These are phyloP conservation scores for Trissolcus basalis DNA, from an alignment of 1,140 invertebrate genomes.

Conservation along the genomic window DNA sequence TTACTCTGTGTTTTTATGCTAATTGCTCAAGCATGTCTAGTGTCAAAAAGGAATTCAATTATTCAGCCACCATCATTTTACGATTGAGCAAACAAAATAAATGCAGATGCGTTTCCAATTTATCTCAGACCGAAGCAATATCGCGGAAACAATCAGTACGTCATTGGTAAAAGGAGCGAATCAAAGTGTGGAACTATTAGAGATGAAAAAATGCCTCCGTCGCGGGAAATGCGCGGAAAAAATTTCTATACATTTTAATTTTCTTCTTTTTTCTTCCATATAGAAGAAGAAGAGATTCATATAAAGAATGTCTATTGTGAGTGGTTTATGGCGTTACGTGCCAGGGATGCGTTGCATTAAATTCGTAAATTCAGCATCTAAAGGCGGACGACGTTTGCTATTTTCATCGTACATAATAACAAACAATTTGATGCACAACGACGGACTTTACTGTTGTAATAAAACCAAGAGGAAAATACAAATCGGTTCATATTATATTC, in stretches of 20 bases:
- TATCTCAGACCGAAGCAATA: no score
- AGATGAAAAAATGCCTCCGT: conserved; percentile 8
- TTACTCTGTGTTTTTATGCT: no score
- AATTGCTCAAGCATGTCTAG: no score
- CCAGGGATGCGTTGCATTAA: conserved; percentile 35
- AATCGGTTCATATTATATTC: conserved; percentile 3
- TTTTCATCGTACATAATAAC: conserved; percentile 46
- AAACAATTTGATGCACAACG: conserved; percentile 39
- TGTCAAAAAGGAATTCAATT: no score
- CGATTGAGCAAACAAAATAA: no score
- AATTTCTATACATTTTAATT: conserved; percentile 53
- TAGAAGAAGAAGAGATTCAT: conserved; percentile 47
- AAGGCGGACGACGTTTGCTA: conserved; percentile 22
- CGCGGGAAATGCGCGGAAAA: conserved; percentile 26
- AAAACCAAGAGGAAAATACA: conserved; percentile 20
- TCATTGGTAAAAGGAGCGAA: conserved; percentile 5
- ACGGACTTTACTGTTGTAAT: conserved; percentile 36
- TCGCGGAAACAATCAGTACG: no score
- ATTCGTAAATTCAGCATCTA: conserved; percentile 42
- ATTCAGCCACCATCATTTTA: no score
- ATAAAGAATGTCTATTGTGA: conserved; percentile 52
- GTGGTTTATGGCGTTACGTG: conserved; percentile 44
- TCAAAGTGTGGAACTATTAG: conserved; percentile 8
- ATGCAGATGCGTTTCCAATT: no score
- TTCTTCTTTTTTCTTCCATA: conserved; percentile 19